A percentile compares a stretch with the other conserved stretches of the same genome.
These are phyloP conservation scores for Camponotus fellah DNA, from an alignment of 2,888 invertebrate genomes.

Conservation along the genomic window DNA sequence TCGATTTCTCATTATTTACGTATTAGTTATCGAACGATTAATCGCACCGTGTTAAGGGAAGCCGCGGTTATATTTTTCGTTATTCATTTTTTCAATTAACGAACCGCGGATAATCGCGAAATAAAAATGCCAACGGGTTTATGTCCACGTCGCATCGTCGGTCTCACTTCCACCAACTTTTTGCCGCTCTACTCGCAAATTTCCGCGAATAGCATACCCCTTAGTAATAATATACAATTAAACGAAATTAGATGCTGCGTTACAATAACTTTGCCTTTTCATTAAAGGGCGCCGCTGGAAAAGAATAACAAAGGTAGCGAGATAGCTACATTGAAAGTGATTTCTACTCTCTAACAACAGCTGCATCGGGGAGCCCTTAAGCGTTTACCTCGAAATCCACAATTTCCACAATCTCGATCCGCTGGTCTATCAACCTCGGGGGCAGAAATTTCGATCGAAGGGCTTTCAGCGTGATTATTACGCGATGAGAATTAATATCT, in stretches of 20 bases:
- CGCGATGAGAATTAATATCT: not conserved
- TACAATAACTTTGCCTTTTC: conserved; percentile 78
- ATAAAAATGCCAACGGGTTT: conserved; percentile 37
- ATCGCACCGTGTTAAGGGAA: conserved; percentile 2
- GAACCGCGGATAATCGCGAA: conserved; percentile 23
- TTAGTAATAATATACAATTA: conserved; percentile 78
- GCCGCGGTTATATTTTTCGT: not conserved
- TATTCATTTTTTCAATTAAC: conserved; percentile 68
- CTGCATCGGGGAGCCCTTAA: conserved; percentile 12
- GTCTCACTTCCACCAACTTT: conserved; percentile 23
- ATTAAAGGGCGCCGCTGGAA: conserved; percentile 69
- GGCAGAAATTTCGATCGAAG: conserved; percentile 24
- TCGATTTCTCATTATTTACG: conserved; percentile 33
- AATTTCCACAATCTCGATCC: conserved; percentile 7
- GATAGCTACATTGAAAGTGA: conserved; percentile 48
- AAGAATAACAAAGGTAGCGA: conserved; percentile 45
- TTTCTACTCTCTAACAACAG: conserved; percentile 44
- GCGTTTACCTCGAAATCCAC: conserved; percentile 39
- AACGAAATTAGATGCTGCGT: conserved; percentile 77
- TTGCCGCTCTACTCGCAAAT: conserved; percentile 59
- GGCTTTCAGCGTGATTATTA: conserved; percentile 15
- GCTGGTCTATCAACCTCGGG: conserved; percentile 6
- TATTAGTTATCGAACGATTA: conserved; percentile 38
- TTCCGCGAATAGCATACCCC: conserved; percentile 62
- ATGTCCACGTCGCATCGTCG: conserved; percentile 32